Percentiles rank a stretch among this genome's conserved stretches.
phyloP scores from a whole-genome alignment of 2,888 invertebrate species.

The Ypsolopha sequella region DNA sequence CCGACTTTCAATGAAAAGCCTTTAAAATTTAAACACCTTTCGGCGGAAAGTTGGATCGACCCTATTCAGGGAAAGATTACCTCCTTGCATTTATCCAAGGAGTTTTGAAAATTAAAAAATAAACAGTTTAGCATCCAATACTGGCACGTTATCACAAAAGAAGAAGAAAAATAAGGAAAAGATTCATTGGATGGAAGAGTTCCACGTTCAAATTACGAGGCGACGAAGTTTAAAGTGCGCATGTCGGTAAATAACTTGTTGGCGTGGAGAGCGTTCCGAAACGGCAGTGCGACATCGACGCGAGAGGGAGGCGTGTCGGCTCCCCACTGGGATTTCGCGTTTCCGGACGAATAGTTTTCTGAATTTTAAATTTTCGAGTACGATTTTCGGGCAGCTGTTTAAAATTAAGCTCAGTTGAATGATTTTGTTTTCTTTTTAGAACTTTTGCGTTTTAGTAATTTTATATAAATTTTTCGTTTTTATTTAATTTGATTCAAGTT shows the following conservation, averaged over 20 bases:
- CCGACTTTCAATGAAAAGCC: conserved; percentile 49
- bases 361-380: conserved; percentile 16
- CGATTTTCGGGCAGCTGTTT: conserved; percentile 9
- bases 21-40: conserved; percentile 60
- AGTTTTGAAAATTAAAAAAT: no score
- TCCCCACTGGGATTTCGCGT: conserved; percentile 12
- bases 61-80: no score
- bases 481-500: no score
- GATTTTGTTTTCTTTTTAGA: conserved; percentile 5
- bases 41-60: conserved; percentile 5
- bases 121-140: no score
- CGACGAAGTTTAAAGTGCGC: conserved; percentile 31
- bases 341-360: conserved; percentile 28
- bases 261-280: conserved; percentile 39
- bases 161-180: background rate
- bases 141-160: no score
- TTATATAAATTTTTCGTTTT: background rate
- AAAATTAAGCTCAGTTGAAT: conserved; percentile 3
- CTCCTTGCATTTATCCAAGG: no score
- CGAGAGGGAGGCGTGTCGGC: conserved; percentile 5
- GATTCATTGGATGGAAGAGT: background rate
- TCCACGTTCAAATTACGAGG: background rate
- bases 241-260: conserved; percentile 65
- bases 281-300: conserved; percentile 52
- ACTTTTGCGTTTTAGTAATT: background rate